These are phyloP conservation scores for Lithosia quadra DNA, from an alignment of 2,888 invertebrate species.

Conservation along the genomic window DNA sequence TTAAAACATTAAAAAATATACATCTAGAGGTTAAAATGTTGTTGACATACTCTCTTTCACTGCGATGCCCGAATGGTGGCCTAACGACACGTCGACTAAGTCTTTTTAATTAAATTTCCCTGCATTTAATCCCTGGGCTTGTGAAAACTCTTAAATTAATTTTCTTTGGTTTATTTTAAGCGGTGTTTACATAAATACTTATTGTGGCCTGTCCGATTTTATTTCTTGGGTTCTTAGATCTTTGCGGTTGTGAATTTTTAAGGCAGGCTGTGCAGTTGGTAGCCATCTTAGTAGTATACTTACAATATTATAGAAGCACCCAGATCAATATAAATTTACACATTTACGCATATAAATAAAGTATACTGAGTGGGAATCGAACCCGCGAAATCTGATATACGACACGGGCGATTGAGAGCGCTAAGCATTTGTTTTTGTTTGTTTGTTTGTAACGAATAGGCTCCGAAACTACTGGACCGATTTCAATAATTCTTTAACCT, in stretches of 20 bases:
- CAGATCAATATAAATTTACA: no score
- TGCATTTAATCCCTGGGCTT: constrained; percentile 44
- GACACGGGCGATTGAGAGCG: no score
- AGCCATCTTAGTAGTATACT: neutral
- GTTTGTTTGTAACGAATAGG: no score
- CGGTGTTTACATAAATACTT: constrained; percentile 1
- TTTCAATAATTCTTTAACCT: no score
- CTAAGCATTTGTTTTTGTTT: no score
- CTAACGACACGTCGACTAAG: constrained; percentile 38
- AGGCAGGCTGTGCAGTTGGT: neutral
- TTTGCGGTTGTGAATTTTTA: no score
- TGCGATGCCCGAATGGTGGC: constrained; percentile 21
- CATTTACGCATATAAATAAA: neutral
- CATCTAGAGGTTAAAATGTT: neutral
- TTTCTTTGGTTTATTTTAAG: constrained; percentile 33
- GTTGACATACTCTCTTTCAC: neutral
- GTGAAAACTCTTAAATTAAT: constrained; percentile 39
- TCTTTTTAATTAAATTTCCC: constrained; percentile 59
- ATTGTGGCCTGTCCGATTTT: neutral
- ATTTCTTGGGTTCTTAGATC: neutral
- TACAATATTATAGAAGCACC: no score
- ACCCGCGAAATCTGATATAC: no score
- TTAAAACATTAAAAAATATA: neutral
- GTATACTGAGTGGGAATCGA: neutral
- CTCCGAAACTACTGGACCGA: no score